These are phyloP conservation scores for Dunckerocampus dactyliophorus DNA, from an alignment of 2,113 vertebrate genomes.

Conservation along the genomic window DNA sequence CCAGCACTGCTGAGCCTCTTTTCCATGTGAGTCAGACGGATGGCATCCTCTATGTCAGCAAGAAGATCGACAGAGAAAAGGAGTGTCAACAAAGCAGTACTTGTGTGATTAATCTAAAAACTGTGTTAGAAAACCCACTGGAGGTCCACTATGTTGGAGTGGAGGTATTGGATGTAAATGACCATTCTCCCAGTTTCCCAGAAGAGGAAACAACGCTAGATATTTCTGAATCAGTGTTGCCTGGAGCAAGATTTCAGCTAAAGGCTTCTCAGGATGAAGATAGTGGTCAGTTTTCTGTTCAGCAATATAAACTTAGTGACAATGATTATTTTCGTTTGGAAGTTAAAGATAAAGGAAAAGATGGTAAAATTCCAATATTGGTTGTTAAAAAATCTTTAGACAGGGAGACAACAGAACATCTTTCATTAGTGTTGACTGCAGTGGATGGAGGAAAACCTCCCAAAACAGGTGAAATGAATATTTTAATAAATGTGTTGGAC, in stretches of 20 bases:
- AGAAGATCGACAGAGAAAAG: constrained; percentile 51
- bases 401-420: constrained; percentile 30
- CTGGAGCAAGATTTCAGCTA: constrained; percentile 51
- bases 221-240: constrained; percentile 49
- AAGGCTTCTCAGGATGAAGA: constrained; percentile 55
- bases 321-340: constrained; percentile 62
- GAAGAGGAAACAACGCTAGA: constrained; percentile 49
- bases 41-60: constrained; percentile 38
- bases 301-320: constrained; percentile 56
- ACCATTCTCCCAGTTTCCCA: constrained; percentile 59
- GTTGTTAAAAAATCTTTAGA: constrained; percentile 55
- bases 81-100: constrained; percentile 31
- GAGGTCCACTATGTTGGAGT: constrained; percentile 52
- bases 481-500: constrained; percentile 49
- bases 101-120: constrained; percentile 53
- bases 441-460: constrained; percentile 61
- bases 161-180: constrained; percentile 67
- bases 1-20: constrained; percentile 26
- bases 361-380: constrained; percentile 56
- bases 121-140: constrained; percentile 53
- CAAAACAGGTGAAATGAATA: constrained; percentile 35
- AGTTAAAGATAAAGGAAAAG: constrained; percentile 36
- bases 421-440: constrained; percentile 43
- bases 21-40: constrained; percentile 42
- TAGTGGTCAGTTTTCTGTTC: constrained; percentile 42